Evolutionary conservation across 2,797 vertebrate species (phyloP).

Genomic region (Notolabrus celidotus): DNA sequence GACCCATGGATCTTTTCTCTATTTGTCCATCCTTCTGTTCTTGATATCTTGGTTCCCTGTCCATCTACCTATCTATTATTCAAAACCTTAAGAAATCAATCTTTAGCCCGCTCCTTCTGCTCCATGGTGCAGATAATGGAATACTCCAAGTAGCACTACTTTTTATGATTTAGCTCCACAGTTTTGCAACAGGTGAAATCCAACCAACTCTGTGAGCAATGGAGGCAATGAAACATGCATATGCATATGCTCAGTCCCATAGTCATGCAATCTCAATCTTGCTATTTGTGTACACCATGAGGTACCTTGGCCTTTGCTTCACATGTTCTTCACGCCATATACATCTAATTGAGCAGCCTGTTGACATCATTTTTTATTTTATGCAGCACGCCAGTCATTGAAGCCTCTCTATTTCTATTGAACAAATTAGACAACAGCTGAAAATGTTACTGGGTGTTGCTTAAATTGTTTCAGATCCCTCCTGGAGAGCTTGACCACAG

Average conservation of each 20-base stretch:
- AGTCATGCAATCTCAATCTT: constrained; percentile 65
- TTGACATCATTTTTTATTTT: constrained; percentile 47
- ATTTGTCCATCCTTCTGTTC: constrained; percentile 55
- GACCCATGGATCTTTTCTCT: constrained; percentile 69
- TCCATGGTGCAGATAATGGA: constrained; percentile 50
- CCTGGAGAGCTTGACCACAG: constrained; percentile 33
- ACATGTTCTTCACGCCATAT: constrained; percentile 50
- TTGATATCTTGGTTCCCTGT: constrained; percentile 61
- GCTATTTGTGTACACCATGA: constrained; percentile 64
- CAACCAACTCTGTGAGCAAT: constrained; percentile 74
- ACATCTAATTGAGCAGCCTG: constrained; percentile 59
- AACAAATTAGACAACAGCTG: constrained; percentile 59
- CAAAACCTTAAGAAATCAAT: constrained; percentile 57
- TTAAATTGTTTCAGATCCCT: constrained; percentile 51
- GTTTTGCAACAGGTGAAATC: constrained; percentile 42
- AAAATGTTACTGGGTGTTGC: constrained; percentile 40
- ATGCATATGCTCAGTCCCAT: constrained; percentile 49
- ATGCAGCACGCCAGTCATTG: constrained; percentile 46
- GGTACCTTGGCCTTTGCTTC: constrained; percentile 54
- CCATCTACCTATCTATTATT: constrained; percentile 72
- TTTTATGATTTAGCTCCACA: constrained; percentile 42
- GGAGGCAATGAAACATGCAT: constrained; percentile 73
- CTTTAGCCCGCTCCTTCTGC: constrained; percentile 48
- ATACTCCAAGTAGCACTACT: constrained; percentile 63
- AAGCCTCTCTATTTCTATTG: constrained; percentile 48